These are phyloP conservation scores for Gobio occitaniae DNA, from an alignment of 2,797 vertebrate species.

Conservation along the genomic window DNA sequence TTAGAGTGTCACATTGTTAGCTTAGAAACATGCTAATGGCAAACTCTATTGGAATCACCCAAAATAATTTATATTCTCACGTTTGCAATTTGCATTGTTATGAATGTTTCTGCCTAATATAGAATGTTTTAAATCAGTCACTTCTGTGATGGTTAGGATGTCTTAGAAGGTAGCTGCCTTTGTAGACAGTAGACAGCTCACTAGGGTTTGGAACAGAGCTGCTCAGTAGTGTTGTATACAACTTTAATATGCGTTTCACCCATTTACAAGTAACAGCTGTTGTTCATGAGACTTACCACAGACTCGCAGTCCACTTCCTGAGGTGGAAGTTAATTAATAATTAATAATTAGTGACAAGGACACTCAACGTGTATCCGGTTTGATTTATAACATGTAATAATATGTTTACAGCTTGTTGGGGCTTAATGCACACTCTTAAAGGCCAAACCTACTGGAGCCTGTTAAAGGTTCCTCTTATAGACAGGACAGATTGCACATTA, in stretches of 20 bases:
- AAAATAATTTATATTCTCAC: background rate
- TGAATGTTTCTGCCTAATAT: background rate
- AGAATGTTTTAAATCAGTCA: background rate
- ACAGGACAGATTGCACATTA: slow-evolving; percentile 35
- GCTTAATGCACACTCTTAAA: slow-evolving; percentile 47
- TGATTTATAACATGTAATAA: slow-evolving; percentile 62
- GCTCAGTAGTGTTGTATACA: background rate
- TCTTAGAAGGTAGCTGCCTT: background rate
- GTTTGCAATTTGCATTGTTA: background rate
- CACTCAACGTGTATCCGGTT: slow-evolving; percentile 62
- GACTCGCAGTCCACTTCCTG: slow-evolving; percentile 76
- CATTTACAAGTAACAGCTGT: slow-evolving; percentile 19
- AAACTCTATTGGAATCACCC: background rate
- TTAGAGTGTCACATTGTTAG: background rate
- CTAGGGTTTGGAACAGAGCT: background rate
- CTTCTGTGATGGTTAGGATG: background rate
- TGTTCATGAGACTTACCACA: slow-evolving; percentile 59
- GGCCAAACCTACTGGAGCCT: slow-evolving; percentile 45
- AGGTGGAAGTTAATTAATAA: slow-evolving; percentile 64
- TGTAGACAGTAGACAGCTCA: background rate
- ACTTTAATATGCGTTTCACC: background rate
- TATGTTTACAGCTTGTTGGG: background rate
- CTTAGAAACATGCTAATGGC: background rate
- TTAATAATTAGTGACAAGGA: slow-evolving; percentile 77
- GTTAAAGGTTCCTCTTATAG: slow-evolving; percentile 1